Conservation (phyloP, 2,888 invertebrate species). For the Hecatera dysodea region DNA sequence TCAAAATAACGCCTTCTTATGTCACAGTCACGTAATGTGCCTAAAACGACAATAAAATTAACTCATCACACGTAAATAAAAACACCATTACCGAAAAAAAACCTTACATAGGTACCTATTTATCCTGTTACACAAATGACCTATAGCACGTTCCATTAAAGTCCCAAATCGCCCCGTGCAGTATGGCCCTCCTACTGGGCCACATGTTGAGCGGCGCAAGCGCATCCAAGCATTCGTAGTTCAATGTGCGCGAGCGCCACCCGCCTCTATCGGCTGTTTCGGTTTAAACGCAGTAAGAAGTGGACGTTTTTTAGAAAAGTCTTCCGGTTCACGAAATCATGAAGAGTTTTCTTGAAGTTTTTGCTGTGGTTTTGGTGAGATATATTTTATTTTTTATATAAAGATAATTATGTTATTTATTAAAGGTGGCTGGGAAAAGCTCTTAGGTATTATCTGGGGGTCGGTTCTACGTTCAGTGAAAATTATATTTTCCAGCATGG, state of each 20-base stretch:
- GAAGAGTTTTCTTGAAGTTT: constrained; percentile 46
- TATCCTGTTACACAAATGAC: constrained; percentile 43
- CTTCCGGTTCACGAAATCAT: constrained; percentile 64
- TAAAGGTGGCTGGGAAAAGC: not conserved
- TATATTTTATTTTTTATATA: not conserved
- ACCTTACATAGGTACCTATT: not conserved
- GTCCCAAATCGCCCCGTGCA: constrained; percentile 23
- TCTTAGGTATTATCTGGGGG: not conserved
- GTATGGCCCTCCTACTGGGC: constrained; percentile 39
- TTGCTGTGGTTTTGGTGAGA: constrained; percentile 58
- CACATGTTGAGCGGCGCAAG: constrained; percentile 33
- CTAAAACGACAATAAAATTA: constrained; percentile 34
- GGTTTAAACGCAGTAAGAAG: constrained; percentile 74
- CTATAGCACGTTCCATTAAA: constrained; percentile 24
- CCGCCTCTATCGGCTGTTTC: constrained; percentile 78
- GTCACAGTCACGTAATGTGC: not conserved
- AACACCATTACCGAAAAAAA: constrained; percentile 22
- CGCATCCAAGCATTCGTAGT: constrained; percentile 56
- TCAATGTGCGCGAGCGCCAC: constrained; percentile 83
- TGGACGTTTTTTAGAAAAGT: constrained; percentile 72
- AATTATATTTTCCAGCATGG: no score
- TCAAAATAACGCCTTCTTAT: not conserved
- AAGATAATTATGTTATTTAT: not conserved
- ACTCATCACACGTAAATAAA: constrained; percentile 26
- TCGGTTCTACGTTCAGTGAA: not conserved